Evolutionary conservation across 2,888 invertebrate genomes (phyloP).

Genomic region (Arenicola marina): DNA sequence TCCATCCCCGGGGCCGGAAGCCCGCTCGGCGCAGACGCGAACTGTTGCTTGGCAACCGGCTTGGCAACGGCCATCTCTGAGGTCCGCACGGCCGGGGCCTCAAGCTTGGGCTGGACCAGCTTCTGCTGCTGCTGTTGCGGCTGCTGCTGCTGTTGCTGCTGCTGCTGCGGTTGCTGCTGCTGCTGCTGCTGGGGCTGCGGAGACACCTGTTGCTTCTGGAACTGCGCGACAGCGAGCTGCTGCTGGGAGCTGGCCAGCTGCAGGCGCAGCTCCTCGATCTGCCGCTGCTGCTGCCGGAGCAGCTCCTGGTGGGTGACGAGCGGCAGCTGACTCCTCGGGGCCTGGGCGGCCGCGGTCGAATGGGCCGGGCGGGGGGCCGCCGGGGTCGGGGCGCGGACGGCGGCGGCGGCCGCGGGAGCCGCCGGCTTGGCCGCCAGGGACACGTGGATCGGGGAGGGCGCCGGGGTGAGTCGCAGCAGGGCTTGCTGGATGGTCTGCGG

Average conservation of each 20-base stretch:
- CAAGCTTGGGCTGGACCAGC: too few species aligned
- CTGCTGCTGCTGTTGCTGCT: not conserved
- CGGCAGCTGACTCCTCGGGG: conserved; percentile 6
- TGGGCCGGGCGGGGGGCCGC: not conserved
- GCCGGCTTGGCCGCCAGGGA: too few species aligned
- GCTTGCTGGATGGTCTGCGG: too few species aligned
- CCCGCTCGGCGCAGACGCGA: too few species aligned
- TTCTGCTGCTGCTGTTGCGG: conserved; percentile 10
- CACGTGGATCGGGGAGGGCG: too few species aligned
- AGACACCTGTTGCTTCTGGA: conserved; percentile 2
- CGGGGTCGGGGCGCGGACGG: not conserved
- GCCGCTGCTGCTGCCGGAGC: conserved; percentile 75
- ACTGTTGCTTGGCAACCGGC: too few species aligned
- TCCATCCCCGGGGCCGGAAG: too few species aligned
- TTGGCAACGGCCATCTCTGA: too few species aligned
- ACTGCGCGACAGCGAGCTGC: conserved; percentile 4
- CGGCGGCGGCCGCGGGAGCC: not conserved
- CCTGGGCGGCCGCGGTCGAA: not conserved
- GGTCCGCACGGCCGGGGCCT: too few species aligned
- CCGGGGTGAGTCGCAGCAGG: too few species aligned
- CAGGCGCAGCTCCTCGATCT: conserved; percentile 80
- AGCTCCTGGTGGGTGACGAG: conserved; percentile 38
- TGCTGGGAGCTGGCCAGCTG: conserved; percentile 26
- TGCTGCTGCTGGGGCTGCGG: conserved; percentile 73
- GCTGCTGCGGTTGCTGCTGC: conserved; percentile 65